Evolutionary conservation across 2,113 vertebrate species (phyloP).

Genomic region (Ellobius talpinus): DNA sequence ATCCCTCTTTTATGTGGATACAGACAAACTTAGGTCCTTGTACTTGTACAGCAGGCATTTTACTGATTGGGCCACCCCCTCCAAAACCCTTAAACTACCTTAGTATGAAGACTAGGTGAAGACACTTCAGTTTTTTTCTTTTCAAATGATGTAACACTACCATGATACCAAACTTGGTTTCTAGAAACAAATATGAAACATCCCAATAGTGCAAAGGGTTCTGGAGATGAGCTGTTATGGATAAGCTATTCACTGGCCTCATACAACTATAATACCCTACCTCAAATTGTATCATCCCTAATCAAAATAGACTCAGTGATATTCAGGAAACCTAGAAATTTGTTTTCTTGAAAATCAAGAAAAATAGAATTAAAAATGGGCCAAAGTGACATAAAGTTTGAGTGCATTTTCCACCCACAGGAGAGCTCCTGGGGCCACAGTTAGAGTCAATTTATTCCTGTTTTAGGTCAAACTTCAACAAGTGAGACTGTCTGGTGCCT

Average conservation of each 20-base stretch:
- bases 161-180: slow-evolving; percentile 5
- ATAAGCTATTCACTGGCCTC: neutral
- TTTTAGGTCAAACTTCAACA: slow-evolving; percentile 62
- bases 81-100: neutral
- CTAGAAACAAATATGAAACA: neutral
- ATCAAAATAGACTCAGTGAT: slow-evolving; percentile 46
- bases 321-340: neutral
- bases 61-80: neutral
- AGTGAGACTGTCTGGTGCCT: slow-evolving; percentile 23
- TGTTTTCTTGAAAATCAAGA: slow-evolving; percentile 19
- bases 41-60: neutral
- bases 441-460: slow-evolving; percentile 55
- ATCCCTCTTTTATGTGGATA: neutral
- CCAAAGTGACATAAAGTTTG: neutral
- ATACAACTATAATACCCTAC: neutral
- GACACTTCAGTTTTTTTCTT: neutral
- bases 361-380: neutral
- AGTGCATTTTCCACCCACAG: neutral
- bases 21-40: neutral
- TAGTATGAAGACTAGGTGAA: slow-evolving; percentile 50
- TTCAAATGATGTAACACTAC: slow-evolving; percentile 32
- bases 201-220: neutral
- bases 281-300: neutral
- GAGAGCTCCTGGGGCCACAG: neutral
- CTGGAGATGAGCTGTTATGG: slow-evolving; percentile 20